Evolutionary conservation across 1,140 invertebrate genomes (phyloP).

Genomic region (Lysiphlebus fabarum): DNA sequence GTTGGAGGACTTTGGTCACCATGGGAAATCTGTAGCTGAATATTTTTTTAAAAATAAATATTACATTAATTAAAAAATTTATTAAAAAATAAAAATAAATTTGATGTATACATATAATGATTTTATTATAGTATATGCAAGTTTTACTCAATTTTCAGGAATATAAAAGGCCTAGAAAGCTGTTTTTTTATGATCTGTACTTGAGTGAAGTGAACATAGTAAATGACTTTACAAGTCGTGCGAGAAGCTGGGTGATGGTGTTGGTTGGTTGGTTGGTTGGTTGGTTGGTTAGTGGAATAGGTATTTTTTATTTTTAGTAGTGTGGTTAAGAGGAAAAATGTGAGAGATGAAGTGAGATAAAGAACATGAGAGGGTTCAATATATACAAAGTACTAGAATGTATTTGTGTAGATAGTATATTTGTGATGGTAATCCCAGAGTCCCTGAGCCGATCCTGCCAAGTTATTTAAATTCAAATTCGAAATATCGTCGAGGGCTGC

Average conservation of each 20-base stretch:
- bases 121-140: slow-evolving; percentile 11
- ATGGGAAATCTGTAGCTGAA: slow-evolving; percentile 39
- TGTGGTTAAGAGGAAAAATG: slow-evolving; percentile 28
- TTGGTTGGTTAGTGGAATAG: no score
- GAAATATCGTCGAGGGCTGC: slow-evolving; percentile 57
- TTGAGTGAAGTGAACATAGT: background rate
- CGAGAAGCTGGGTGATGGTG: background rate
- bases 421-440: slow-evolving; percentile 51
- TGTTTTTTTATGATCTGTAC: no score
- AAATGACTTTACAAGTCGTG: slow-evolving; percentile 42
- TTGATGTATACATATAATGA: no score
- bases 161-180: background rate
- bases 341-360: slow-evolving; percentile 28
- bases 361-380: slow-evolving; percentile 33
- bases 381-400: slow-evolving; percentile 12
- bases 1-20: slow-evolving; percentile 35
- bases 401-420: slow-evolving; percentile 33
- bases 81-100: no score
- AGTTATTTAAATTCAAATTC: slow-evolving; percentile 59
- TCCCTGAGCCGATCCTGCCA: slow-evolving; percentile 56
- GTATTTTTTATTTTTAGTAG: no score
- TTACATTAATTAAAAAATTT: slow-evolving; percentile 48
- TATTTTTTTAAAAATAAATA: slow-evolving; percentile 36
- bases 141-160: slow-evolving; percentile 19
- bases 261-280: no score